Percentiles rank a stretch among this genome's conserved stretches.
These are phyloP conservation scores for Pterophyllum scalare DNA, from an alignment of 2,113 vertebrate genomes.

Conservation along the genomic window DNA sequence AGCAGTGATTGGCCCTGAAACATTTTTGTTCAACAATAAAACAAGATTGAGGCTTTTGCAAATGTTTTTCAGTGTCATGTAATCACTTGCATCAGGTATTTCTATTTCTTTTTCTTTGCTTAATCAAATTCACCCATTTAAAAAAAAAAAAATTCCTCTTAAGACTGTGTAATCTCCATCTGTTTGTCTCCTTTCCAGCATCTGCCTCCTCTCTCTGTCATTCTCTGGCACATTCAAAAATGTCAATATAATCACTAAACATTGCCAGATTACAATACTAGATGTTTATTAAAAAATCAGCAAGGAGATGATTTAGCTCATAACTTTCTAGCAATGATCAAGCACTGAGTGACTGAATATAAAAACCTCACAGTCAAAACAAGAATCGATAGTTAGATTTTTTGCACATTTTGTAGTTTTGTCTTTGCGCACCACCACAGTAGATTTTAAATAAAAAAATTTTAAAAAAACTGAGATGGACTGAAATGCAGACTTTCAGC, in stretches of 20 bases:
- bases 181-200: constrained; percentile 10
- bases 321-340: neutral
- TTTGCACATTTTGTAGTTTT: neutral
- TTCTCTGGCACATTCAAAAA: constrained; percentile 16
- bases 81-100: neutral
- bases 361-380: neutral
- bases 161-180: constrained; percentile 40
- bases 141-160: neutral
- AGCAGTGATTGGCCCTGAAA: neutral
- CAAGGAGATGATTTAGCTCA: neutral
- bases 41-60: neutral
- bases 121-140: neutral
- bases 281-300: neutral
- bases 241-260: neutral
- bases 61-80: neutral
- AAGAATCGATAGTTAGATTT: neutral
- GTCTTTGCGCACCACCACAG: neutral
- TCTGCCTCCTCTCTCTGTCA: constrained; percentile 27
- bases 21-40: neutral
- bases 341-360: neutral
- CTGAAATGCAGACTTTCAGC: neutral
- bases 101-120: neutral
- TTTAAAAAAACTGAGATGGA: neutral
- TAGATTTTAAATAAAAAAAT: neutral
- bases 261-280: neutral